Base-by-base conservation (phyloP, 2,797 vertebrate genomes). In the Podargus strigoides region DNA sequence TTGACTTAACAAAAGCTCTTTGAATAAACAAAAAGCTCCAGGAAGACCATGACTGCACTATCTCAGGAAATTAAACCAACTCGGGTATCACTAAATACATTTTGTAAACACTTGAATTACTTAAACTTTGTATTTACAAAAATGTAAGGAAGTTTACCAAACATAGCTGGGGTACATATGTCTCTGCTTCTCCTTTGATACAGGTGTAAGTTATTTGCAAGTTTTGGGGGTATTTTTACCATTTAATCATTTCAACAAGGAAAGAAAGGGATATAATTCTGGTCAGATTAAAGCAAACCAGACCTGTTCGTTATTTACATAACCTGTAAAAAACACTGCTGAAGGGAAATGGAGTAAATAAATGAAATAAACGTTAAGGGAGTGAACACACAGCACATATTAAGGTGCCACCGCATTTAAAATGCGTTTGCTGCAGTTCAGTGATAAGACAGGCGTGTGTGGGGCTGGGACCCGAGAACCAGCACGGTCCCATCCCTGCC, bases 381-480 rank as follows among this genome's bases (percentile, higher is more conserved):
- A 39, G 7, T 21, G 27, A 67, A 8, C 2, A 37, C 1, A 15
- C 9, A 15, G 41, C 10, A 1, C 15, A 3, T 0, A 55, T 0
- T 9, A n/a, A 7, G 49, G 5, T 3, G 66, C 7, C 56, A 7
- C 20, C 7, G 36, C 22, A 30, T 3, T 28, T 21, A 12, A 24
- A 24, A 17, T 3, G 14, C 4, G 9, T 7, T 30, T 7, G 30
- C 53, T 41, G 62, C 69, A 20, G 62, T 3, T 34, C 6, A 6
- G 24, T 30, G 85, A 34, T 39, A 53, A 30, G n/a, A 12, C 37
- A 9, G 28, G 28, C 11, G 1, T 3, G 4, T 16, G 32, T 6
- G 37, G 23, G 42, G 6, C 13, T 7, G 0, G 74, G 36, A 1
- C 30, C 11, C 0, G 37, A 64, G 17, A 15, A 7, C 22, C 49